Evolutionary conservation across 2,797 vertebrate genomes (phyloP).

Genomic region (Mus minutoides): DNA sequence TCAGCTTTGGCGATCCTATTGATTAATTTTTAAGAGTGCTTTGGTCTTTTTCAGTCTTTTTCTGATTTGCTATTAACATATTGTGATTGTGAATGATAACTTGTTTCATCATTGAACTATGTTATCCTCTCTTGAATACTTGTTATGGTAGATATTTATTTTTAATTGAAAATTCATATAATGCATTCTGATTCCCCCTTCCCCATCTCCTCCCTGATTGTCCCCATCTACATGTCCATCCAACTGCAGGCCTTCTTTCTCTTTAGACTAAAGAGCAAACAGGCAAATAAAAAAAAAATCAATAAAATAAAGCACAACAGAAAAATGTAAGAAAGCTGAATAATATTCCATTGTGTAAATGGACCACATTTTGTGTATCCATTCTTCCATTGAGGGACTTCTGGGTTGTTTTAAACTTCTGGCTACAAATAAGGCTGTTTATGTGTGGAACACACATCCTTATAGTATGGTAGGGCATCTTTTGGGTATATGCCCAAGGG

Average conservation of each 20-base stretch:
- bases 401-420: no score
- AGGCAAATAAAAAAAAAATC: not conserved
- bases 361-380: no score
- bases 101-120: not conserved
- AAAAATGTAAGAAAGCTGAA: not conserved
- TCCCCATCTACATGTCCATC: not conserved
- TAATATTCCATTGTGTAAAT: no score
- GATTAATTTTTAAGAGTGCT: not conserved
- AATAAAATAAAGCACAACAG: not conserved
- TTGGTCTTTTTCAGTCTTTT: not conserved
- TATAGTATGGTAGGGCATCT: no score
- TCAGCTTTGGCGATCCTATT: not conserved
- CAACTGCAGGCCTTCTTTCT: not conserved
- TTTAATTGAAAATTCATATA: not conserved
- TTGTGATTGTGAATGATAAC: constrained; percentile 3
- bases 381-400: no score
- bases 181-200: not conserved
- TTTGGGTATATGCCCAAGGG: no score
- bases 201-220: not conserved
- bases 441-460: no score
- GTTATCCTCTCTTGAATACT: constrained; percentile 34
- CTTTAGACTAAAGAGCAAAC: not conserved
- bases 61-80: not conserved
- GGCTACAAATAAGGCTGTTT: no score
- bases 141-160: not conserved